Percentiles rank a stretch among this genome's conserved stretches.
These are phyloP conservation scores for Fratercula arctica DNA, from an alignment of 2,797 vertebrate species.

Conservation along the genomic window DNA sequence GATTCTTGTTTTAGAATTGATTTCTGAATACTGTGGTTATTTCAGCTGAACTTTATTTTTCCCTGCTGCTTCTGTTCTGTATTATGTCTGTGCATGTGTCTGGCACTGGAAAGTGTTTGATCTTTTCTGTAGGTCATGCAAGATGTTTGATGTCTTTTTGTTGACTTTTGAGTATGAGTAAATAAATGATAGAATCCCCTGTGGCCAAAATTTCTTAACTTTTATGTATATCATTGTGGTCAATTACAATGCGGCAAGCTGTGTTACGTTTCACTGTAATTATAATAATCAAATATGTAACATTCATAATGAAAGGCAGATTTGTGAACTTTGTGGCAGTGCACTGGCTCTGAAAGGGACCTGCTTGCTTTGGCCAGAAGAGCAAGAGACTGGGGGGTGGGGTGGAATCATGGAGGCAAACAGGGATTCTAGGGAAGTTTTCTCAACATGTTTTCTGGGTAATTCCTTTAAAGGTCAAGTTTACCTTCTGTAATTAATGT, in stretches of 20 bases:
- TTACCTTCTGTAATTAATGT: neutral
- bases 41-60: constrained; percentile 35
- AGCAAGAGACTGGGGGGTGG: neutral
- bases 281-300: constrained; percentile 43
- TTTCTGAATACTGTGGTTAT: neutral
- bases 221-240: constrained; percentile 45
- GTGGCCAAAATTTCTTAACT: constrained; percentile 37
- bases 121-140: constrained; percentile 51
- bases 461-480: neutral
- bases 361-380: neutral
- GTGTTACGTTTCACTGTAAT: constrained; percentile 37
- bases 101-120: constrained; percentile 38
- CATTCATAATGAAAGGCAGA: constrained; percentile 43
- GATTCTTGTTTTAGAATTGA: neutral
- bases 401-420: neutral
- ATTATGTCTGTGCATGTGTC: constrained; percentile 43
- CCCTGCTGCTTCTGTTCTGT: constrained; percentile 39
- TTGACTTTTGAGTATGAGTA: constrained; percentile 41
- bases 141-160: constrained; percentile 44
- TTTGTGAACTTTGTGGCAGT: constrained; percentile 1
- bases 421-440: neutral
- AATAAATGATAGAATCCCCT: constrained; percentile 43
- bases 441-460: neutral
- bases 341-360: neutral
- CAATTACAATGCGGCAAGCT: neutral